These are phyloP conservation scores for Pygathrix nemaeus DNA, from an alignment of 2,113 vertebrate genomes.

Conservation along the genomic window DNA sequence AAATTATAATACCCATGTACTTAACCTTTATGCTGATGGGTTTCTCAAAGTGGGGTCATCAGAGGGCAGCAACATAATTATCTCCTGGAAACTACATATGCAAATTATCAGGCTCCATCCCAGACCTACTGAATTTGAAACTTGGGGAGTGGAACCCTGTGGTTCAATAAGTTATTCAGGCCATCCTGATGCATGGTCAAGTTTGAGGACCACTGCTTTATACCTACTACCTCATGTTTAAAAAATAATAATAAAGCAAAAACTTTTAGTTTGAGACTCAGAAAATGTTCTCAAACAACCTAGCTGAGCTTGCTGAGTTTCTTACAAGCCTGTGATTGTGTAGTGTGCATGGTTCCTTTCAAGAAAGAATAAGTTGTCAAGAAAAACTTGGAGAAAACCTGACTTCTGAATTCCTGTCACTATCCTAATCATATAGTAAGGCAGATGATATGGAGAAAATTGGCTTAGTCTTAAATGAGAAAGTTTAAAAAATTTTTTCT, in stretches of 20 bases:
- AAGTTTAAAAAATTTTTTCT: not conserved
- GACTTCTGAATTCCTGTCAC: not conserved
- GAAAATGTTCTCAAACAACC: not conserved
- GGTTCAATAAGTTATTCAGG: not conserved
- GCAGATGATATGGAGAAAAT: slow-evolving; percentile 28
- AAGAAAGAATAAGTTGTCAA: not conserved
- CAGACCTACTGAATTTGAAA: not conserved
- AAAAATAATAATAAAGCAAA: not conserved
- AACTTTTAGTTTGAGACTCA: not conserved
- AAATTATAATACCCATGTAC: not conserved
- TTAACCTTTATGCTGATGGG: not conserved
- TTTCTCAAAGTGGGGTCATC: not conserved
- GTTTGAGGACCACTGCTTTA: not conserved
- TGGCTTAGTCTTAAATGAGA: slow-evolving; percentile 64
- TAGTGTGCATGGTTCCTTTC: not conserved
- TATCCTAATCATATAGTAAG: not conserved
- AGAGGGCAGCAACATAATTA: not conserved
- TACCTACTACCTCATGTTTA: not conserved
- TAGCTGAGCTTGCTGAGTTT: not conserved
- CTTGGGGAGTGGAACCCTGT: fast-evolving
- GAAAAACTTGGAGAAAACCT: not conserved
- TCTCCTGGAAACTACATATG: not conserved
- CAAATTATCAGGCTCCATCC: not conserved
- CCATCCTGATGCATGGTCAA: not conserved
- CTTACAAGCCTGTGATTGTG: not conserved